Evolutionary conservation across 2,113 vertebrate genomes (phyloP), one percentile per base, ranked within the genome.

Genomic region (Nanger granti): DNA sequence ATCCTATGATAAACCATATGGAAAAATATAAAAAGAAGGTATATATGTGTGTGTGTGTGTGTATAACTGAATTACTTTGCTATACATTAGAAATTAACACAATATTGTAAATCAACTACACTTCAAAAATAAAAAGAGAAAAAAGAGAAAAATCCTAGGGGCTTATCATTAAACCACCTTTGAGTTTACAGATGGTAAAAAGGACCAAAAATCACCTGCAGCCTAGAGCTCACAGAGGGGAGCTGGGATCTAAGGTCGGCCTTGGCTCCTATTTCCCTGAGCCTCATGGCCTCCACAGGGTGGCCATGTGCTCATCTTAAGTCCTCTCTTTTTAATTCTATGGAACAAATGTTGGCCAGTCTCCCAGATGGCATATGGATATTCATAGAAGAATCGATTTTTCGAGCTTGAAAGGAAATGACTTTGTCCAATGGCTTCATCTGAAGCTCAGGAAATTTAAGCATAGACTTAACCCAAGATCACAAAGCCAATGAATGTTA

Each of bases 361-460:
- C 47, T 96, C 87, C 87, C 54, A 64, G 85, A 55, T 62, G n/a
- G 37, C 47, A 89, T 47, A 62, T 37, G 37, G 76, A 54, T 76
- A 97, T 85, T 89, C 94, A 93, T 73, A 89, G 29, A 37, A 88
- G 47, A 89, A 76, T 76, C 64, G 90, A 37, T 79, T 93, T 73
- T 59, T 88, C 7, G 31, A 96, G 54, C 84, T 92, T 57, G 8
- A 54, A 87, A 90, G 31, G 34, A 87, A 88, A 57, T 88, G 73
- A 73, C 26, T 7, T 66, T 28, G 49, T 73, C 60, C 73, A 73
- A 28, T 29, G 12, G 60, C 73, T 96, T 91, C 20, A 69, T 87
- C 44, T 82, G 34, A 34, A 87, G 52, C 41, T 52, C 5, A 59
- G 34, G 20, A 82, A 82, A 34, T 94, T 69, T 22, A 82, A 84